These are phyloP conservation scores for Penelope pileata DNA, from an alignment of 2,113 vertebrate genomes.

Conservation along the genomic window DNA sequence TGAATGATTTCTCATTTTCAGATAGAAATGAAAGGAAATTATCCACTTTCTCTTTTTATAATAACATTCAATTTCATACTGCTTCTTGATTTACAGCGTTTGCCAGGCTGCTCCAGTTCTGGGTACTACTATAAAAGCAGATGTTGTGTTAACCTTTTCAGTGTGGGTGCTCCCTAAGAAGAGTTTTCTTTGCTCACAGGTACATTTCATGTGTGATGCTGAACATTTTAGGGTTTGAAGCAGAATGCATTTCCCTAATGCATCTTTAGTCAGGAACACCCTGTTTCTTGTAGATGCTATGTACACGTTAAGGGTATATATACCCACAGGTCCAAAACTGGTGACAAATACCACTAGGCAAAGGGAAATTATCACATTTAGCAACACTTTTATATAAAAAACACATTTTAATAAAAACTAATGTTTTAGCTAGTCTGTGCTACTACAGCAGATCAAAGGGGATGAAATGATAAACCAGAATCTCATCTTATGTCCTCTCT, in stretches of 20 bases:
- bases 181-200: not conserved
- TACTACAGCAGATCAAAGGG: not conserved
- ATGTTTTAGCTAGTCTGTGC: not conserved
- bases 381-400: not conserved
- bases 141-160: slow-evolving; percentile 38
- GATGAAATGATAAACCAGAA: not conserved
- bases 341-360: not conserved
- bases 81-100: slow-evolving; percentile 70
- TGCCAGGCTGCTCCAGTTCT: slow-evolving; percentile 20
- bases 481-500: not conserved
- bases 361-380: not conserved
- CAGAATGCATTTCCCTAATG: not conserved
- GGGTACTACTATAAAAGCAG: slow-evolving; percentile 9
- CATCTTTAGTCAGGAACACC: not conserved
- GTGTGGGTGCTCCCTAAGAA: not conserved
- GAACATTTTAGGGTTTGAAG: not conserved
- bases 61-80: slow-evolving; percentile 66
- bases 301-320: rapidly evolving
- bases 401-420: not conserved
- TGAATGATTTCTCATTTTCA: slow-evolving; percentile 75
- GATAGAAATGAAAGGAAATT: slow-evolving; percentile 76
- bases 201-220: not conserved
- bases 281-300: not conserved
- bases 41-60: slow-evolving; percentile 75
- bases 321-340: not conserved